A percentile compares a stretch with the other conserved stretches of the same genome.
These are phyloP conservation scores for Whitmania pigra DNA, from an alignment of 1,140 invertebrate genomes.

Conservation along the genomic window DNA sequence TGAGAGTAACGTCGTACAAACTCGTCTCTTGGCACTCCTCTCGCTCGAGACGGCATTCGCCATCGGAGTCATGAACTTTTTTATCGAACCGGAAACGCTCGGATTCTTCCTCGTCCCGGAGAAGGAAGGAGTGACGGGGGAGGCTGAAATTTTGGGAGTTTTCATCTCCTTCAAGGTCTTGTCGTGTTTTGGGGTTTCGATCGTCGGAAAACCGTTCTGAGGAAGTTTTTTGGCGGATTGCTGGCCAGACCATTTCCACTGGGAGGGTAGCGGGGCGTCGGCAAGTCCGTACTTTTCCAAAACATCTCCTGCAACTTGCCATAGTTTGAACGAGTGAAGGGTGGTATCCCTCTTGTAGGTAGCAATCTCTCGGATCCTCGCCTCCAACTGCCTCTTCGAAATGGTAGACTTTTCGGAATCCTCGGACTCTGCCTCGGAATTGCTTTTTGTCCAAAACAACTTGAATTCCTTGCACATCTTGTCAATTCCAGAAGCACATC, in stretches of 20 bases:
- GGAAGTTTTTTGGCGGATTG: neutral
- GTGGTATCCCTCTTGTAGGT: constrained; percentile 40
- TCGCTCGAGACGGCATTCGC: neutral
- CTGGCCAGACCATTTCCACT: constrained; percentile 15
- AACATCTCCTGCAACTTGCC: constrained; percentile 54
- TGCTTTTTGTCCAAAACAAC: constrained; percentile 44
- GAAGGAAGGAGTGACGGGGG: neutral
- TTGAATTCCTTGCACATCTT: constrained; percentile 56
- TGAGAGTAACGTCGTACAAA: neutral
- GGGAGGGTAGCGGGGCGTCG: constrained; percentile 37
- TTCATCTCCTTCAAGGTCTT: neutral
- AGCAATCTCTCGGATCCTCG: constrained; percentile 46
- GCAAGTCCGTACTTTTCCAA: constrained; percentile 47
- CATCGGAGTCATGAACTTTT: neutral
- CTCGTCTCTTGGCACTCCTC: constrained; percentile 4
- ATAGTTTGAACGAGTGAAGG: constrained; percentile 44
- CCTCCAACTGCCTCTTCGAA: constrained; percentile 38
- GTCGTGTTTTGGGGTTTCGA: neutral
- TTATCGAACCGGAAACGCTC: neutral
- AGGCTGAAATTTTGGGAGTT: neutral
- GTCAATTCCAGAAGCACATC: constrained; percentile 49
- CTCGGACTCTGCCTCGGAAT: constrained; percentile 36
- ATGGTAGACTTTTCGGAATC: constrained; percentile 25
- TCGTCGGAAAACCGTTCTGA: neutral
- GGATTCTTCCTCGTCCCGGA: neutral